Conservation (phyloP, 2,113 vertebrate genomes). For the Hippocampus guttulatus region DNA sequence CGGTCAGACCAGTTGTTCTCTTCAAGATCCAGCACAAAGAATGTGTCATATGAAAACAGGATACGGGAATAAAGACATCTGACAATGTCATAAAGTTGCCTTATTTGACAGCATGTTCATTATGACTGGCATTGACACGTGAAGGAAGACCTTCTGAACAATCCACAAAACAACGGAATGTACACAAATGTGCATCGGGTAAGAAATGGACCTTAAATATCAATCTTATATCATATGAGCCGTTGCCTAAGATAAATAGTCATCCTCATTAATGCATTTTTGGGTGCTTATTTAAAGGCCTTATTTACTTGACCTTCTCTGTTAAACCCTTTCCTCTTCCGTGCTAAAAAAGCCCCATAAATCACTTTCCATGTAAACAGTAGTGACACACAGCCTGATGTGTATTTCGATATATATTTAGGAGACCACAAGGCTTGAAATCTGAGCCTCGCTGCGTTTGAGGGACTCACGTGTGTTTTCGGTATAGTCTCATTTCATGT, state of each 20-base stretch:
- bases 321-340: constrained; percentile 46
- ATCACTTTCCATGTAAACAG: constrained; percentile 78
- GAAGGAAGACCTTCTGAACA: constrained; percentile 24
- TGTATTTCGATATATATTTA: constrained; percentile 73
- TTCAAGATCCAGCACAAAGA: constrained; percentile 44
- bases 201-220: constrained; percentile 11
- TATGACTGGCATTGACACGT: constrained; percentile 47
- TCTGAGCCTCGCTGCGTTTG: constrained; percentile 59
- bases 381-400: constrained; percentile 74
- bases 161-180: constrained; percentile 17
- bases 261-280: constrained; percentile 45
- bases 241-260: constrained; percentile 11
- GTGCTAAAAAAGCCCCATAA: constrained; percentile 68
- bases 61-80: constrained; percentile 31
- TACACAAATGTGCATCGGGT: constrained; percentile 26
- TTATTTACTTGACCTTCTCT: constrained; percentile 39
- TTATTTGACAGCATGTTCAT: constrained; percentile 60
- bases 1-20: constrained; percentile 51
- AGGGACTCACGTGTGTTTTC: constrained; percentile 49
- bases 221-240: neutral
- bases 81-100: constrained; percentile 33
- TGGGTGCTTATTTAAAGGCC: constrained; percentile 36
- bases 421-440: constrained; percentile 70
- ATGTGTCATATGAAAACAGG: constrained; percentile 40
- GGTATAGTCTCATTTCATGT: constrained; percentile 21